Conservation (phyloP, 2,888 invertebrate genomes). For the Drosophila mimica region DNA sequence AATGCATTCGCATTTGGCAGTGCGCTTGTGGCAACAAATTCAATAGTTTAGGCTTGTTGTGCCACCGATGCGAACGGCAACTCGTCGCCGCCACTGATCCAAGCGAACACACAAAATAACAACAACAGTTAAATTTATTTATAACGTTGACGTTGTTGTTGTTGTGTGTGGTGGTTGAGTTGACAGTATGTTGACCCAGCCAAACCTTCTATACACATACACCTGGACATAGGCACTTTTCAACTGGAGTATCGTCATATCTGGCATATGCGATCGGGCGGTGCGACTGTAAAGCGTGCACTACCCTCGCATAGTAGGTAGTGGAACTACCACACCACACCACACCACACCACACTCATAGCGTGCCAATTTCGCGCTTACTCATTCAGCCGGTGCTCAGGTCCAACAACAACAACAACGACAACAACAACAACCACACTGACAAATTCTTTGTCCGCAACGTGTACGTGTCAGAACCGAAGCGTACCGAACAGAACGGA, state of each 20-base stretch:
- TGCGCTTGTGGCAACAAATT: constrained; percentile 25
- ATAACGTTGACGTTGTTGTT: constrained; percentile 33
- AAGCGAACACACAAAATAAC: constrained; percentile 3
- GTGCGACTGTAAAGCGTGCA: constrained; percentile 27
- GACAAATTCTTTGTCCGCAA: constrained; percentile 25
- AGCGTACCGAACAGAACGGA: constrained; percentile 15
- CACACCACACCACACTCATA: constrained; percentile 36
- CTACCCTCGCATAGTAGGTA: constrained; percentile 26
- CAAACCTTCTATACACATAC: constrained; percentile 39
- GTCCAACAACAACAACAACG: constrained; percentile 25
- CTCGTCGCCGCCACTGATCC: constrained; percentile 4
- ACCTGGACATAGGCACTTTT: background rate
- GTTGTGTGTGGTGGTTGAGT: constrained; percentile 21
- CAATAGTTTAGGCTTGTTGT: constrained; percentile 5
- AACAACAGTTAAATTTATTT: constrained; percentile 24
- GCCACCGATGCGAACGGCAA: constrained; percentile 10
- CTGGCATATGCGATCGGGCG: constrained; percentile 41
- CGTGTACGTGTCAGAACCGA: constrained; percentile 45
- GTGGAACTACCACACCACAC: constrained; percentile 31
- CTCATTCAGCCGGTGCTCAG: constrained; percentile 48
- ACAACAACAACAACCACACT: constrained; percentile 11
- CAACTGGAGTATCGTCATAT: constrained; percentile 24
- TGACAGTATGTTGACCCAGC: constrained; percentile 53
- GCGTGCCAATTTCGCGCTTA: constrained; percentile 69
- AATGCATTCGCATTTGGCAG: constrained; percentile 32